phyloP scores from a whole-genome alignment of 2,888 invertebrate species.

The Eupithecia insigniata region DNA sequence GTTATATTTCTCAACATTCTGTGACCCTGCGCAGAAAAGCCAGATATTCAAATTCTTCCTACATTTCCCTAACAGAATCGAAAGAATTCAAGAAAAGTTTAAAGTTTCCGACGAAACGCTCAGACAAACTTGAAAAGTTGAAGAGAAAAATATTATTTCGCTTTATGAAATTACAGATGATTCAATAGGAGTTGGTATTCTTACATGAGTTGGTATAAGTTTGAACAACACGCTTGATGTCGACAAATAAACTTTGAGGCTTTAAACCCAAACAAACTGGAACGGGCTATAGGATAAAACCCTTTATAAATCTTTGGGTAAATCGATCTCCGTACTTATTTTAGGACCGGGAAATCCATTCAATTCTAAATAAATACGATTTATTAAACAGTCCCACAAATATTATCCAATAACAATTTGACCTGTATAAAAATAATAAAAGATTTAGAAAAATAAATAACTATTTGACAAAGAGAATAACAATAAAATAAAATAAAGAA shows the following conservation, averaged over 20 bases:
- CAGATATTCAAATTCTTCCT: conserved; percentile 32
- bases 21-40: conserved; percentile 2
- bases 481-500: too few relatives aligned
- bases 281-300: background rate
- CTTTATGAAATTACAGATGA: conserved; percentile 12
- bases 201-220: background rate
- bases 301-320: background rate
- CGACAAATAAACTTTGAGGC: conserved; percentile 3
- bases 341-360: background rate
- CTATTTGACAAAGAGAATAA: too few relatives aligned
- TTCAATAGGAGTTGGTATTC: conserved; percentile 1
- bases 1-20: background rate
- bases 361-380: background rate
- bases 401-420: background rate
- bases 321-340: background rate
- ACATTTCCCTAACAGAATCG: conserved; percentile 32
- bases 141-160: conserved; percentile 23
- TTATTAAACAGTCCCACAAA: background rate
- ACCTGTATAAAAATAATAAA: too few relatives aligned
- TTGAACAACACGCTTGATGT: background rate
- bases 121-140: conserved; percentile 28
- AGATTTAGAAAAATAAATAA: too few relatives aligned
- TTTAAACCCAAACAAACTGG: background rate
- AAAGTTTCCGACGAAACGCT: conserved; percentile 33
- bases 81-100: conserved; percentile 31